These are phyloP conservation scores for Neuroterus valhalla DNA, from an alignment of 1,140 invertebrate species.

Conservation along the genomic window DNA sequence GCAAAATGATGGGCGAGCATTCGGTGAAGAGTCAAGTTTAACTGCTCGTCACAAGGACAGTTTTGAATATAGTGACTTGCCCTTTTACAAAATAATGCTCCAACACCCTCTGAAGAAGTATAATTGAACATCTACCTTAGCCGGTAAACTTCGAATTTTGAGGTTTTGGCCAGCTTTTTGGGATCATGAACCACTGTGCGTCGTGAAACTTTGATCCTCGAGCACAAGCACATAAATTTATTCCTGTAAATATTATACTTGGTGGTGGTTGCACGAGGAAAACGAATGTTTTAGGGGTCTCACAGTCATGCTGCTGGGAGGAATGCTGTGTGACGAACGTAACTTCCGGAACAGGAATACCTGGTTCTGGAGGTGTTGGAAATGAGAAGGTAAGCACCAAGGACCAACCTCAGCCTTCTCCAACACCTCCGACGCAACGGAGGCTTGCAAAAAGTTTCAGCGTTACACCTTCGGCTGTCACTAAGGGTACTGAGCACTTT, in stretches of 20 bases:
- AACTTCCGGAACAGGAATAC: conserved; percentile 59
- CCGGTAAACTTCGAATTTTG: no score
- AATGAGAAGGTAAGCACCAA: conserved; percentile 61
- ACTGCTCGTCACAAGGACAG: no score
- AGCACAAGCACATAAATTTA: not conserved
- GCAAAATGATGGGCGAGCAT: no score
- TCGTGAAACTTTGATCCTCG: not conserved
- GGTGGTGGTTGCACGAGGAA: conserved; percentile 65
- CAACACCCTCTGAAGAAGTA: no score
- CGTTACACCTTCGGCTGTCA: conserved; percentile 82
- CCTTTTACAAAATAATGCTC: no score
- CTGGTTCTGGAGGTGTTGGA: conserved; percentile 54
- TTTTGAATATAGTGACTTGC: no score
- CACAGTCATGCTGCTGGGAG: conserved; percentile 74
- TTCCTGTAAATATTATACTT: conserved; percentile 17
- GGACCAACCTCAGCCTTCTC: conserved; percentile 76
- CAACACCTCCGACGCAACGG: conserved; percentile 87
- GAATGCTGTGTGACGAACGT: conserved; percentile 70
- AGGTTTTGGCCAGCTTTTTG: no score
- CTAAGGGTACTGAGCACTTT: conserved; percentile 72
- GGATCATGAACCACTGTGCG: no score
- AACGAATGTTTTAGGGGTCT: conserved; percentile 71
- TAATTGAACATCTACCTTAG: no score
- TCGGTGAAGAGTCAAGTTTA: no score
- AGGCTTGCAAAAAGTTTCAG: conserved; percentile 92